Evolutionary conservation across 2,888 invertebrate genomes (phyloP).

Genomic region (Pteria penguin): DNA sequence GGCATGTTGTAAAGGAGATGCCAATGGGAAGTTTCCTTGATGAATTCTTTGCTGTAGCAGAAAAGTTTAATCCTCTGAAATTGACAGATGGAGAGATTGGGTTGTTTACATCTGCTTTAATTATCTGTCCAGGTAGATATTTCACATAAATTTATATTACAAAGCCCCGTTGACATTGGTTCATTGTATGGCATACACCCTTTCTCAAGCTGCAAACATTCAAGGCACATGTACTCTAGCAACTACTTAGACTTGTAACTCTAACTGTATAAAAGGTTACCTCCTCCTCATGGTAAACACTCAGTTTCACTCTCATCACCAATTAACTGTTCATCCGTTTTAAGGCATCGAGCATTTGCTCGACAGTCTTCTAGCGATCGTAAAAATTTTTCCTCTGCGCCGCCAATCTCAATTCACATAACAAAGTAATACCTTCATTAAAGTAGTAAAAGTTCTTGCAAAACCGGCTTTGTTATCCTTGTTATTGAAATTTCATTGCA

Average conservation of each 20-base stretch:
- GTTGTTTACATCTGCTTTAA: slow-evolving; percentile 75
- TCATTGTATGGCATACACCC: background rate
- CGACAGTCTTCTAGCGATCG: too few relatives aligned
- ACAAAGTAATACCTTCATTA: too few relatives aligned
- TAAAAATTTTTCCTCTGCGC: too few relatives aligned
- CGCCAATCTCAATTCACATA: too few relatives aligned
- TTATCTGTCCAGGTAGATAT: slow-evolving; percentile 77
- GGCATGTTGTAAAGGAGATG: slow-evolving; percentile 69
- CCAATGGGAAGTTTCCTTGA: slow-evolving; percentile 76
- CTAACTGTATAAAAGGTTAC: background rate
- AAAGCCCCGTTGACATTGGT: too few relatives aligned
- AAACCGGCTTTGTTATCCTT: too few relatives aligned
- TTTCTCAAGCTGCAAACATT: background rate
- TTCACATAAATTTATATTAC: background rate
- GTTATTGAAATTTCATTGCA: too few relatives aligned
- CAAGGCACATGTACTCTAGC: background rate
- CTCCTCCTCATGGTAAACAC: background rate
- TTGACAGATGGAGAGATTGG: slow-evolving; percentile 77
- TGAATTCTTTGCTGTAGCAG: slow-evolving; percentile 78
- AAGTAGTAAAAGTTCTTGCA: too few relatives aligned
- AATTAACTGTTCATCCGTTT: too few relatives aligned
- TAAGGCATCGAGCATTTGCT: too few relatives aligned
- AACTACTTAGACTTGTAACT: background rate
- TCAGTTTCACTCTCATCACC: too few relatives aligned
- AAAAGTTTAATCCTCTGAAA: slow-evolving; percentile 70